These are phyloP conservation scores for Sander lucioperca DNA, from an alignment of 2,113 vertebrate genomes.

Conservation along the genomic window DNA sequence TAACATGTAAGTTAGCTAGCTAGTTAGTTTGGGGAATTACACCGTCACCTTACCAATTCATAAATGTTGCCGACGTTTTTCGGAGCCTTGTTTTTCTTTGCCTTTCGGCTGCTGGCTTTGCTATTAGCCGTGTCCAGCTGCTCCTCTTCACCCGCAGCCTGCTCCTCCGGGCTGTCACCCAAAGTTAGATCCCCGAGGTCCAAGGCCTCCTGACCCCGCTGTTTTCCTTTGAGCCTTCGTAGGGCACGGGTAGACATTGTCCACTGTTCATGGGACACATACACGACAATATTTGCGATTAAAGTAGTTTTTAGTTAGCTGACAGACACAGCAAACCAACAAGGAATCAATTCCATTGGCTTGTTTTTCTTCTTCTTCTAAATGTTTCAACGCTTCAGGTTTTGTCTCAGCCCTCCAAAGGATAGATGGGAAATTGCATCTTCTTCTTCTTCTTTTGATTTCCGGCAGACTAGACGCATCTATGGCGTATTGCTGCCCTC, in stretches of 20 bases:
- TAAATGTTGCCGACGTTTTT: slow-evolving; percentile 88
- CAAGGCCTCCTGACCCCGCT: slow-evolving; percentile 90
- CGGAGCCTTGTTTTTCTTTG: slow-evolving; percentile 81
- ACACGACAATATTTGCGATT: not conserved
- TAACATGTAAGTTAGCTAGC: not conserved
- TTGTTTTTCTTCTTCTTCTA: slow-evolving; percentile 15
- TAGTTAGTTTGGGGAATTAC: too few species aligned
- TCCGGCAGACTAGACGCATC: too few species aligned
- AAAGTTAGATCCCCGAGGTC: slow-evolving; percentile 75
- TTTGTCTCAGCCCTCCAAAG: slow-evolving; percentile 22
- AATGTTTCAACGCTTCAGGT: not conserved
- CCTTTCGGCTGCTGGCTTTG: slow-evolving; percentile 70
- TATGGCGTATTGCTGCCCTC: too few species aligned
- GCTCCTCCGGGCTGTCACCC: slow-evolving; percentile 68
- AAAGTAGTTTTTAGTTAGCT: not conserved
- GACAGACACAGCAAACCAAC: slow-evolving; percentile 7
- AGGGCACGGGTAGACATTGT: slow-evolving; percentile 92
- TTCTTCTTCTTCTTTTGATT: too few species aligned
- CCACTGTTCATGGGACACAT: not conserved
- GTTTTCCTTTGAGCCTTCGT: slow-evolving; percentile 90
- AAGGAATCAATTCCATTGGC: slow-evolving; percentile 10
- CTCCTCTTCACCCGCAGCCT: slow-evolving; percentile 55
- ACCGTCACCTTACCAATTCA: slow-evolving; percentile 83
- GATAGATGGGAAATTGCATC: not conserved
- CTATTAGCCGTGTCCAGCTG: slow-evolving; percentile 47